Evolutionary conservation across 1,140 invertebrate species (phyloP), one percentile per base, ranked within the genome.

Genomic region (Drosophila insularis): DNA sequence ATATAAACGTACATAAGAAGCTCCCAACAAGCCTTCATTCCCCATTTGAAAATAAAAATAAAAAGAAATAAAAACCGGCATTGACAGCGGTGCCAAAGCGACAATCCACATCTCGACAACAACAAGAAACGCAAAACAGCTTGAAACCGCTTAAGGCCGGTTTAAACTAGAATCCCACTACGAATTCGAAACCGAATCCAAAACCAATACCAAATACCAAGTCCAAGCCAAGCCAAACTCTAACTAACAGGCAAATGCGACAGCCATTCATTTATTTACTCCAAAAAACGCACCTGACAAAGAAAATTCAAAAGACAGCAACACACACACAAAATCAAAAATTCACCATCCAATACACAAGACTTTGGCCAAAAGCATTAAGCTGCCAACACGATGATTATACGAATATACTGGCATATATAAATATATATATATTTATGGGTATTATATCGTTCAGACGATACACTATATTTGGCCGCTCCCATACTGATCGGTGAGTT

Each of bases 81-180:
- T 76, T 50, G 63, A 68, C 65, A 58, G 60, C 65, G 35, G 59
- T 63, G 70, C 61, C 53, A 27, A 31, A 63, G 56, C 62, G 61
- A 21, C 61, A 11, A 67, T 53, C 46, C 27, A n/a, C 59, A 32
- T 50, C 43, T 50, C 17, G 17, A 43, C 43, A 50, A 46, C 43
- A 46, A 46, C 43, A 63, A 63, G 53, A 43, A 63, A 19, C 54
- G 60, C 40, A 54, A 58, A 80, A 76, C 78, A 75, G 82, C 78
- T 68, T 64, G 35, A 69, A 87, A 82, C 82, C 65, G 67, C 85
- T 87, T 87, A 56, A 23, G 53, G 79, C 82, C 82, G 73, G 82
- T 89, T 87, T 6, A 68, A 87, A 87, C 82, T 87, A 87, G 82
- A 87, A 87, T 87, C 79, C 50, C 70, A 58, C 59, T 40, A 40